Percentiles rank a stretch among this genome's conserved stretches.
phyloP scores from a whole-genome alignment of 2,888 invertebrate genomes.

The Phragmatobia fuliginosa region DNA sequence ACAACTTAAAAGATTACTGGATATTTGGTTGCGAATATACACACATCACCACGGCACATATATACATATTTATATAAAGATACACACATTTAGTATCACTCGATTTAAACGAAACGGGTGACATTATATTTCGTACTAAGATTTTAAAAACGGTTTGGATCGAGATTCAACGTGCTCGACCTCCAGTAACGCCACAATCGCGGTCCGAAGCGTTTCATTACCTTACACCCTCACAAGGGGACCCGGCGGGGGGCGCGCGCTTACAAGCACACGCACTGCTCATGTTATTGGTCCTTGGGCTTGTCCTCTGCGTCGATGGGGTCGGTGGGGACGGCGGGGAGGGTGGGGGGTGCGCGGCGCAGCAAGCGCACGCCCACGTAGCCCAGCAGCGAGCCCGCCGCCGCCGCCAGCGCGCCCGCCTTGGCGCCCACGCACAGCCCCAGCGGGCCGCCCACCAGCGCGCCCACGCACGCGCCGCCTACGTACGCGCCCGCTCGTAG shows the following conservation, averaged over 20 bases:
- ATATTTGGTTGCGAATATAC: background rate
- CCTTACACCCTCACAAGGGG: background rate
- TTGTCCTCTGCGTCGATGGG: slow-evolving; percentile 5
- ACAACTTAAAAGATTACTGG: background rate
- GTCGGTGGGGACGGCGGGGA: background rate
- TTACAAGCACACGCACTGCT: slow-evolving; percentile 24
- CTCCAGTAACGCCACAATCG: background rate
- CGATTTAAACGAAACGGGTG: background rate
- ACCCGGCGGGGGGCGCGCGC: background rate
- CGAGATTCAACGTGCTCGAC: background rate
- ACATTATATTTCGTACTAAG: background rate
- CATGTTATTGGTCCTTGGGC: slow-evolving; percentile 39
- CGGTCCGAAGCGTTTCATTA: background rate
- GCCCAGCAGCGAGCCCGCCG: slow-evolving; percentile 68
- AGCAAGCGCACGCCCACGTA: slow-evolving; percentile 53
- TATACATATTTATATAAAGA: background rate
- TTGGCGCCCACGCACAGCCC: slow-evolving; percentile 70
- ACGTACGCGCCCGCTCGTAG: slow-evolving; percentile 61
- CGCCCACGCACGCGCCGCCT: slow-evolving; percentile 67
- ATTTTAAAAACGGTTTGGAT: background rate
- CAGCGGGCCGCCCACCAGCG: slow-evolving; percentile 68
- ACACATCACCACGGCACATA: background rate
- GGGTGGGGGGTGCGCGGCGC: slow-evolving; percentile 13
- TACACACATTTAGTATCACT: background rate
- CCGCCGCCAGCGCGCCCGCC: slow-evolving; percentile 67